phyloP scores from a whole-genome alignment of 2,888 invertebrate species.

The Schizotus pectinicornis region DNA sequence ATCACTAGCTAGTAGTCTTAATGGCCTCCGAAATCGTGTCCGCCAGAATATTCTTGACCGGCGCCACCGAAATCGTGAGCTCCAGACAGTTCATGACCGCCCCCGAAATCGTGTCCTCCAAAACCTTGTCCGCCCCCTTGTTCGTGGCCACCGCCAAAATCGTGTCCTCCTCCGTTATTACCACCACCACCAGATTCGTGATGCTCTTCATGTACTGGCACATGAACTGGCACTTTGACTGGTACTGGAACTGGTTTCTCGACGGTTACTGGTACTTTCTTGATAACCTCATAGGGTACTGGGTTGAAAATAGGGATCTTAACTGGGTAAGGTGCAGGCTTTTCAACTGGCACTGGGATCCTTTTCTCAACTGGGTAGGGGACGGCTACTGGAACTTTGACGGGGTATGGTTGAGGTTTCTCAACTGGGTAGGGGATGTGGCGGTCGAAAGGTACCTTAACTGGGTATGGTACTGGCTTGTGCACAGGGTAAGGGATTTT shows the following conservation, averaged over 20 bases:
- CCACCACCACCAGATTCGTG: slow-evolving; percentile 43
- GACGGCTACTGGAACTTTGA: slow-evolving; percentile 75
- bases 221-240: slow-evolving; percentile 73
- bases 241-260: slow-evolving; percentile 71
- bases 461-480: slow-evolving; percentile 73
- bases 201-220: slow-evolving; percentile 63
- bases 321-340: slow-evolving; percentile 70
- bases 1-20: slow-evolving; percentile 30
- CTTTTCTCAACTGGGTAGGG: slow-evolving; percentile 74
- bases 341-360: slow-evolving; percentile 71
- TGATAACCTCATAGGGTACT: slow-evolving; percentile 65
- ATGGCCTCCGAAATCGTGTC: slow-evolving; percentile 39
- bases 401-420: slow-evolving; percentile 77
- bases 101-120: slow-evolving; percentile 34
- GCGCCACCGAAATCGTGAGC: slow-evolving; percentile 8
- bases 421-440: slow-evolving; percentile 78
- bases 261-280: slow-evolving; percentile 54
- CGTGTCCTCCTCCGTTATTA: slow-evolving; percentile 40
- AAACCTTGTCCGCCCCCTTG: slow-evolving; percentile 34
- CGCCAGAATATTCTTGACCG: slow-evolving; percentile 32
- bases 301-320: slow-evolving; percentile 68
- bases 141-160: slow-evolving; percentile 33
- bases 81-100: slow-evolving; percentile 38
- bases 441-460: slow-evolving; percentile 70
- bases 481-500: slow-evolving; percentile 77